These are phyloP conservation scores for Listrodromus nycthemerus DNA, from an alignment of 2,888 invertebrate species.

Conservation along the genomic window DNA sequence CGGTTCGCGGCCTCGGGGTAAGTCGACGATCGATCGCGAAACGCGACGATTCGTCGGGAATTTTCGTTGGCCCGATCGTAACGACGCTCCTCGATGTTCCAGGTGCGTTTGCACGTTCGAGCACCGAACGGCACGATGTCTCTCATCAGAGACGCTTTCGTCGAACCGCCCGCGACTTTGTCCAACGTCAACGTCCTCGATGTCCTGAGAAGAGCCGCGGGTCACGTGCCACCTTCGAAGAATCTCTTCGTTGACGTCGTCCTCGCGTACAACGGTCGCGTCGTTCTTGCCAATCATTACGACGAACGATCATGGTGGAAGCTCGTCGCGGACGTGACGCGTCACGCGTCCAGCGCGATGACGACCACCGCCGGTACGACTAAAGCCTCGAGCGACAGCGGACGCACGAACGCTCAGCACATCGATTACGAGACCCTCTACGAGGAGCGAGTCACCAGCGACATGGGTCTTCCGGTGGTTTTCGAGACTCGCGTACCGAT, in stretches of 20 bases:
- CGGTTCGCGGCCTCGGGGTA: slow-evolving; percentile 57
- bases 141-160: background rate
- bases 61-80: background rate
- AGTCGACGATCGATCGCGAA: slow-evolving; percentile 27
- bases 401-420: slow-evolving; percentile 63
- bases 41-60: background rate
- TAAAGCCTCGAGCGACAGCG: background rate
- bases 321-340: slow-evolving; percentile 32
- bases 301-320: slow-evolving; percentile 52
- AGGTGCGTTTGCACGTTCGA: slow-evolving; percentile 72
- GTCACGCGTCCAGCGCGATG: slow-evolving; percentile 20
- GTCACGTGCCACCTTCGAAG: slow-evolving; percentile 61
- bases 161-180: slow-evolving; percentile 10
- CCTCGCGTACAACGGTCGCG: slow-evolving; percentile 69
- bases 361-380: background rate
- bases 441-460: slow-evolving; percentile 80
- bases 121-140: slow-evolving; percentile 67
- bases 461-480: slow-evolving; percentile 82
- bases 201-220: slow-evolving; percentile 66
- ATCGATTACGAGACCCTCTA: slow-evolving; percentile 72
- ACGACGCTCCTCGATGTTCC: background rate
- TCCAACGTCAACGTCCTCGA: slow-evolving; percentile 68
- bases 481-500: slow-evolving; percentile 78
- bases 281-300: slow-evolving; percentile 67
- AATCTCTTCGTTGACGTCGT: slow-evolving; percentile 72